Evolutionary conservation across 2,888 invertebrate genomes (phyloP).

Genomic region (Thymelicus sylvestris): DNA sequence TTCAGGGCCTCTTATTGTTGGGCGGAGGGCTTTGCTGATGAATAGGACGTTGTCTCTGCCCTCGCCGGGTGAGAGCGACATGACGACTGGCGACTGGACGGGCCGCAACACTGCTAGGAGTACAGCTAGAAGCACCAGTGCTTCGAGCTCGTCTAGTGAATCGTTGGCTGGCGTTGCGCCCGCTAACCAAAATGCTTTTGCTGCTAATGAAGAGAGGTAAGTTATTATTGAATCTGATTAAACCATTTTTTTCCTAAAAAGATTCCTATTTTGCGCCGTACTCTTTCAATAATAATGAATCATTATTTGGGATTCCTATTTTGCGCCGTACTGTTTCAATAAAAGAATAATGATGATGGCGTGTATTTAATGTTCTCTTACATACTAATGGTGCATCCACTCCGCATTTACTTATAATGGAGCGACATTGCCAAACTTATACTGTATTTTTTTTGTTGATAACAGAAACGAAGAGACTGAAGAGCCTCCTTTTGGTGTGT

Average conservation of each 20-base stretch:
- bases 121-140: slow-evolving; percentile 67
- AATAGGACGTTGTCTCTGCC: slow-evolving; percentile 74
- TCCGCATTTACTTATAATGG: too few relatives aligned
- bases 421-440: too few relatives aligned
- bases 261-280: too few relatives aligned
- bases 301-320: too few relatives aligned
- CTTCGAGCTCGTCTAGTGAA: slow-evolving; percentile 74
- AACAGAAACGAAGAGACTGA: slow-evolving; percentile 75
- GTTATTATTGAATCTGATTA: too few relatives aligned
- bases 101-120: slow-evolving; percentile 68
- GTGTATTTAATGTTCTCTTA: too few relatives aligned
- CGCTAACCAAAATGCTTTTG: slow-evolving; percentile 55
- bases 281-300: too few relatives aligned
- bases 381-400: too few relatives aligned
- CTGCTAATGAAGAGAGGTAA: slow-evolving; percentile 73
- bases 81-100: slow-evolving; percentile 70
- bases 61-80: slow-evolving; percentile 75
- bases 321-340: too few relatives aligned
- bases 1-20: slow-evolving; percentile 75
- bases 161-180: slow-evolving; percentile 63
- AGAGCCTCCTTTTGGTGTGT: slow-evolving; percentile 74
- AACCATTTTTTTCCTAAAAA: too few relatives aligned
- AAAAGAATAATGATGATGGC: too few relatives aligned
- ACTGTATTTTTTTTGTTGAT: slow-evolving; percentile 29
- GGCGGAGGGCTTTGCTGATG: slow-evolving; percentile 74